Evolutionary conservation across 2,888 invertebrate species (phyloP).

Genomic region (Heliconius charithonia): DNA sequence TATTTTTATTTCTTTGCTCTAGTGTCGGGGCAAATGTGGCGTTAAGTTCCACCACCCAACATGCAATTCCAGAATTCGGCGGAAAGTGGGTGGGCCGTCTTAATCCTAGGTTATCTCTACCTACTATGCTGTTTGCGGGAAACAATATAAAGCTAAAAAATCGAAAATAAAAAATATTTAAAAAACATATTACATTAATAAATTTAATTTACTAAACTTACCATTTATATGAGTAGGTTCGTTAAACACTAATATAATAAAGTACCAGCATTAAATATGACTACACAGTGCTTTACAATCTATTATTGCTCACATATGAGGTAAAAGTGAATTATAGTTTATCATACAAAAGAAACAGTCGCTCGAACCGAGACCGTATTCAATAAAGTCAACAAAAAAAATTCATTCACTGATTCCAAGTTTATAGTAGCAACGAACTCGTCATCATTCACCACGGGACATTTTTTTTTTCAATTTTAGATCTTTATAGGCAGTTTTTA

Average conservation of each 20-base stretch:
- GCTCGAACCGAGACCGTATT: conserved; percentile 34
- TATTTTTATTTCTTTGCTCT: background rate
- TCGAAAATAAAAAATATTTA: background rate
- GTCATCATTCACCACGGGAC: conserved; percentile 45
- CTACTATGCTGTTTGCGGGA: background rate
- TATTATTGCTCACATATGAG: conserved; percentile 25
- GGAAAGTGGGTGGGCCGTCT: background rate
- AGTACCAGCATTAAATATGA: background rate
- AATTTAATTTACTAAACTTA: background rate
- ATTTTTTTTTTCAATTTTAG: conserved; percentile 40
- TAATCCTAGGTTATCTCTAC: background rate
- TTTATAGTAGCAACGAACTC: conserved; percentile 45
- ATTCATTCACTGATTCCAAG: conserved; percentile 36
- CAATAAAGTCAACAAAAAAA: conserved; percentile 37
- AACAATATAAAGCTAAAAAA: background rate
- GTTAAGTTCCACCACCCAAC: background rate
- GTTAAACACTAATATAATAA: background rate
- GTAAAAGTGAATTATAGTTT: conserved; percentile 38
- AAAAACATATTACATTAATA: background rate
- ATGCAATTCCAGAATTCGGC: background rate
- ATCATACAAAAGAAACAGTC: conserved; percentile 26
- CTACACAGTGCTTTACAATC: conserved; percentile 19
- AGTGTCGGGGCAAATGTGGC: background rate
- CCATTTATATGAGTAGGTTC: conserved; percentile 5
- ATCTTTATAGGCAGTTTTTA: conserved; percentile 29